Conservation (phyloP, 2,888 invertebrate genomes). For the Rhingia rostrata region DNA sequence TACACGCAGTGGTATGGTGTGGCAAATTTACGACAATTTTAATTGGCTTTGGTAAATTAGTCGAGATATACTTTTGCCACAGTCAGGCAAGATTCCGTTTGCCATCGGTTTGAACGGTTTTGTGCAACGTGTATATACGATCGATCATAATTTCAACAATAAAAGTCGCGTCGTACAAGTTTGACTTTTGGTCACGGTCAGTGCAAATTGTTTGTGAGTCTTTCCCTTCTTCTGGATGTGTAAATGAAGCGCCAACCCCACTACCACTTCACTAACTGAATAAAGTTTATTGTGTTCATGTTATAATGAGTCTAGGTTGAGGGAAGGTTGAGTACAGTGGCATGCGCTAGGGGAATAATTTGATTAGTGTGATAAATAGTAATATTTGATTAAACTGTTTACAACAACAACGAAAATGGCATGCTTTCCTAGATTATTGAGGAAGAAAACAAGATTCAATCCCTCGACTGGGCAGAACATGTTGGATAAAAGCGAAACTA, state of each 20-base stretch:
- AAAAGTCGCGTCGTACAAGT: not conserved
- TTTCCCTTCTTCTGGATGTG: not conserved
- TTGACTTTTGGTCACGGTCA: conserved; percentile 2
- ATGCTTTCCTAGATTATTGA: conserved; percentile 62
- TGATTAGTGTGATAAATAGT: conserved; percentile 26
- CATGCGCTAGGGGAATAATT: conserved; percentile 1
- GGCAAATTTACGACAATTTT: conserved; percentile 78
- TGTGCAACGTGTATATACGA: conserved; percentile 12
- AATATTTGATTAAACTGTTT: not conserved
- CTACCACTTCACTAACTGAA: not conserved
- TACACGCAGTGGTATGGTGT: conserved; percentile 1
- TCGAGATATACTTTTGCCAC: conserved; percentile 81
- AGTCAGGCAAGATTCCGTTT: conserved; percentile 58
- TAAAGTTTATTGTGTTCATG: not conserved
- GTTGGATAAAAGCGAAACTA: conserved; percentile 37
- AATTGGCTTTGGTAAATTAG: conserved; percentile 82
- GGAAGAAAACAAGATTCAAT: conserved; percentile 58
- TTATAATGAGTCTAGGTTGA: not conserved
- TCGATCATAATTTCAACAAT: not conserved
- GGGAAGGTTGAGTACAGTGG: not conserved
- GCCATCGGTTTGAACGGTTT: conserved; percentile 4
- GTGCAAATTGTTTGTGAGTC: not conserved
- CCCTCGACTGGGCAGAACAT: conserved; percentile 34
- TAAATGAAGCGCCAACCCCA: not conserved
- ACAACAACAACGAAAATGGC: conserved; percentile 48